These are phyloP conservation scores for Ailurus styani DNA, from an alignment of 2,113 vertebrate species.

Conservation along the genomic window DNA sequence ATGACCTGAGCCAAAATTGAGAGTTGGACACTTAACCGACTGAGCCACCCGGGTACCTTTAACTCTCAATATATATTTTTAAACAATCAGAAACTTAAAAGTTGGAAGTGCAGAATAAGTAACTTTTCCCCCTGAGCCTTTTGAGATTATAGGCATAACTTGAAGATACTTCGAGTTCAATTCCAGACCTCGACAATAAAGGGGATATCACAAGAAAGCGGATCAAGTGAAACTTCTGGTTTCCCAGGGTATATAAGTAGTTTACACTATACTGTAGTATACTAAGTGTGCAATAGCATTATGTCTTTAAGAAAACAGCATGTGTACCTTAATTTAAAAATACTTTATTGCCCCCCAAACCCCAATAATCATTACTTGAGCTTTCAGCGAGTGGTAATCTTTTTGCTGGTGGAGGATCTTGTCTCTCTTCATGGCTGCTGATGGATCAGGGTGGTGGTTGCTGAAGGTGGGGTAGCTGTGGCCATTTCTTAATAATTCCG, in stretches of 20 bases:
- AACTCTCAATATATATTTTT: background rate
- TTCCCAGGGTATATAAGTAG: background rate
- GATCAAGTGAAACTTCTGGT: background rate
- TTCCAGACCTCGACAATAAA: background rate
- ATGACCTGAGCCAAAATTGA: background rate
- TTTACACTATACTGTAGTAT: background rate
- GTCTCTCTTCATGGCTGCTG: background rate
- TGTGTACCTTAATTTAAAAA: background rate
- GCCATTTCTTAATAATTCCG: background rate
- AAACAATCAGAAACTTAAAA: background rate
- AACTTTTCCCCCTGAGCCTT: background rate
- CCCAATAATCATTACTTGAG: background rate
- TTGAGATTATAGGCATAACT: background rate
- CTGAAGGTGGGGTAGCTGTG: background rate
- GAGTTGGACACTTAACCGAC: background rate
- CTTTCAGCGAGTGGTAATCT: background rate
- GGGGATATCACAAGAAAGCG: background rate
- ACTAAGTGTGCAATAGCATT: background rate
- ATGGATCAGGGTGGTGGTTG: background rate
- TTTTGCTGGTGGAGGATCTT: background rate
- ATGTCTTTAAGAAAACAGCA: background rate
- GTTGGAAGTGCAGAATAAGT: background rate
- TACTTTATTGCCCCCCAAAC: background rate
- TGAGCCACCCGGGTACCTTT: background rate
- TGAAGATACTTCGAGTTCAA: background rate